phyloP scores from a whole-genome alignment of 2,888 invertebrate species.

The Conistra vaccinii region DNA sequence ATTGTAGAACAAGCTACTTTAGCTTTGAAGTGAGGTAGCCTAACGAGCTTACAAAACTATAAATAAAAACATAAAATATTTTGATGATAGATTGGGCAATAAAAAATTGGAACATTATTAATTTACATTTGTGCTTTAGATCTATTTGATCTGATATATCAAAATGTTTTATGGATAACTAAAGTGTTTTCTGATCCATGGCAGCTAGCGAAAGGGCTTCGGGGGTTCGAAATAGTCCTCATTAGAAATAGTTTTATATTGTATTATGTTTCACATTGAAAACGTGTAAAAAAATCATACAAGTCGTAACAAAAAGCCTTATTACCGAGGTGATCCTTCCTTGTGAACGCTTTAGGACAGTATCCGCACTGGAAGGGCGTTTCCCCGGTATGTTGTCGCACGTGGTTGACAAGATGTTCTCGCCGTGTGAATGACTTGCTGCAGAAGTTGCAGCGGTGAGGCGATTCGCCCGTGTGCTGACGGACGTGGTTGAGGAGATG shows the following conservation, averaged over 20 bases:
- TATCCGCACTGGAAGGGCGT: slow-evolving; percentile 95
- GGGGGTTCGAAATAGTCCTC: background rate
- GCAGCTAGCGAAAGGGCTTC: background rate
- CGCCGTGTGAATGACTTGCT: slow-evolving; percentile 96
- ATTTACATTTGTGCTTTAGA: background rate
- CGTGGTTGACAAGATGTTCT: slow-evolving; percentile 96
- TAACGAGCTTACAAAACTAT: background rate
- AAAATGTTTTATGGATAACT: background rate
- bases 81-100: background rate
- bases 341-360: slow-evolving; percentile 96
- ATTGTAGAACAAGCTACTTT: slow-evolving; percentile 1
- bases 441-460: slow-evolving; percentile 96
- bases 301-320: background rate
- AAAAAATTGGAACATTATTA: background rate
- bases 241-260: no score
- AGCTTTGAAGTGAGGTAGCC: background rate
- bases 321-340: slow-evolving; percentile 94
- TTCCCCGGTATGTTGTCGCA: slow-evolving; percentile 95
- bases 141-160: background rate
- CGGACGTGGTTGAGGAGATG: slow-evolving; percentile 94
- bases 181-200: background rate
- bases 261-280: no score
- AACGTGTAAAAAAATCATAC: background rate
- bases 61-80: background rate
- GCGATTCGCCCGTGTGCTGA: slow-evolving; percentile 95